These are phyloP conservation scores for Paralinhomoeus sp. DNA, from an alignment of 2,888 invertebrate genomes.

Conservation along the genomic window DNA sequence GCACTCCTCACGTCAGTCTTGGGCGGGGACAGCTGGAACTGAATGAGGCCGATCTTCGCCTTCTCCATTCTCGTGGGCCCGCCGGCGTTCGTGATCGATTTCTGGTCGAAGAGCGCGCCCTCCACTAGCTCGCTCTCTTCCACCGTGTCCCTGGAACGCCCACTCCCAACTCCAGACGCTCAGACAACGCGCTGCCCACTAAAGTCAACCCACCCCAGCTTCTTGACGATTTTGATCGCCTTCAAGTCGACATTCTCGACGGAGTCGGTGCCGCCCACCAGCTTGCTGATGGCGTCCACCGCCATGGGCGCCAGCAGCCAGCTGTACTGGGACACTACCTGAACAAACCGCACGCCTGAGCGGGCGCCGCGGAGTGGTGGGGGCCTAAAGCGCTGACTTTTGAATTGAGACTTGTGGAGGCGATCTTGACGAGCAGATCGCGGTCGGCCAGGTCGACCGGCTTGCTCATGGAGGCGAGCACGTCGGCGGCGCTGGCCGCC, in stretches of 20 bases:
- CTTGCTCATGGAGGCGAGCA: slow-evolving; percentile 52
- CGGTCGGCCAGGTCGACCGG: slow-evolving; percentile 64
- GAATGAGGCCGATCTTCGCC: slow-evolving; percentile 91
- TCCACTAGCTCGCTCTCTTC: slow-evolving; percentile 88
- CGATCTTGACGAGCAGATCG: slow-evolving; percentile 66
- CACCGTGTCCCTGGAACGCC: not conserved
- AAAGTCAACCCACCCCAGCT: slow-evolving; percentile 53
- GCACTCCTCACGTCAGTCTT: slow-evolving; percentile 63
- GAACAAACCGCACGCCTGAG: not conserved
- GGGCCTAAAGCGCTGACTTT: slow-evolving; percentile 37
- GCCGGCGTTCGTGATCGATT: slow-evolving; percentile 54
- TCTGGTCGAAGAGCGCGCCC: slow-evolving; percentile 70
- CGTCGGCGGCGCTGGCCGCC: slow-evolving; percentile 43
- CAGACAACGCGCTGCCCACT: too few relatives aligned
- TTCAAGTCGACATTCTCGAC: slow-evolving; percentile 53
- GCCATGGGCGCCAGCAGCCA: slow-evolving; percentile 82
- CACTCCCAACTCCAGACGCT: too few relatives aligned
- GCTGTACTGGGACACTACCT: slow-evolving; percentile 91
- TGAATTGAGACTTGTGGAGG: slow-evolving; percentile 90
- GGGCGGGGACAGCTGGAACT: slow-evolving; percentile 96
- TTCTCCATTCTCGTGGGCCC: slow-evolving; percentile 84
- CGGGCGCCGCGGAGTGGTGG: not conserved
- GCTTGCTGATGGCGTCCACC: slow-evolving; percentile 77
- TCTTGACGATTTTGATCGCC: slow-evolving; percentile 87
- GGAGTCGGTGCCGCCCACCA: slow-evolving; percentile 45